Evolutionary conservation across 2,888 invertebrate species (phyloP).

Genomic region (Athalia rosae): DNA sequence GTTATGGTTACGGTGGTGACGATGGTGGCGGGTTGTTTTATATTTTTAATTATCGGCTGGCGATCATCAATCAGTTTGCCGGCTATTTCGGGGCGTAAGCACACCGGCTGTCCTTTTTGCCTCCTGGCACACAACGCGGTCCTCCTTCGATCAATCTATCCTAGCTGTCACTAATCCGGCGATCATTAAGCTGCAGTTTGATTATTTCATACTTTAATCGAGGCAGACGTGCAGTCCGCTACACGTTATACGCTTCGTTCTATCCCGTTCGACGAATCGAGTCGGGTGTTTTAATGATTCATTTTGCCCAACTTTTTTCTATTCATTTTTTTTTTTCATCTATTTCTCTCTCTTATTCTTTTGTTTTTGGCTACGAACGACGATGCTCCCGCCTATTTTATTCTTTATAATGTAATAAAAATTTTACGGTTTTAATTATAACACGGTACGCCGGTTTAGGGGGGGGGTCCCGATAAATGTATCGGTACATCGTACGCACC

Average conservation of each 20-base stretch:
- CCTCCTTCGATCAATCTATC: conserved; percentile 60
- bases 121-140: conserved; percentile 48
- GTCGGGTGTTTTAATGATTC: conserved; percentile 38
- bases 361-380: background rate
- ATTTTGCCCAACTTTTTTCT: background rate
- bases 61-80: conserved; percentile 66
- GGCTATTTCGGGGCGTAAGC: conserved; percentile 50
- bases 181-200: conserved; percentile 62
- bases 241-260: conserved; percentile 8
- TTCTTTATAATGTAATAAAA: conserved; percentile 1
- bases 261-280: too few species aligned
- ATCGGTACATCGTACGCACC: background rate
- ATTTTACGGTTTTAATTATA: conserved; percentile 19
- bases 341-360: background rate
- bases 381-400: background rate
- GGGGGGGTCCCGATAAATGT: too few species aligned
- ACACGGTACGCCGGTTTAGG: background rate
- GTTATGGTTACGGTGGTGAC: too few species aligned
- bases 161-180: conserved; percentile 57
- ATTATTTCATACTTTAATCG: conserved; percentile 61
- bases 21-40: conserved; percentile 41
- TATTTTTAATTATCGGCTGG: conserved; percentile 63
- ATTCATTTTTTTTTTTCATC: background rate
- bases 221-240: conserved; percentile 27
- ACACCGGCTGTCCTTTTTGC: conserved; percentile 50